Base-by-base conservation (phyloP, 2,797 vertebrate species). In the Pachyuromys duprasi region DNA sequence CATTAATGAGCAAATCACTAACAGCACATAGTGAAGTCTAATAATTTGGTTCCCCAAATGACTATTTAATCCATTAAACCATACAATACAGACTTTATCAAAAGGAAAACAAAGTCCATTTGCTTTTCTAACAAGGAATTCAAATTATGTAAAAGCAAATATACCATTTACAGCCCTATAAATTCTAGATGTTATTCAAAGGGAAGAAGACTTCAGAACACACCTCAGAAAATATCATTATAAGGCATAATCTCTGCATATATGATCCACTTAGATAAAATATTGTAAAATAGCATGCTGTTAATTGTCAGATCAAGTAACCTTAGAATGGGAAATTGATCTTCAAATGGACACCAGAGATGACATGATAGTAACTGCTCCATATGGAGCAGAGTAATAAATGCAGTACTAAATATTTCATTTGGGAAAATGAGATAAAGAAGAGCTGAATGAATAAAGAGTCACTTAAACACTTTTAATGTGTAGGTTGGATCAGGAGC, bases 241-340 rank as follows among this genome's bases (percentile, higher is more conserved):
- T 1, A 93, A 86, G 8, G 26, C 36, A 80, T 75, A 8, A 90
- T 53, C 36, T 86, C 20, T 88, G 22, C 18, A 6, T 69, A 65
- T 67, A 24, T 8, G 53, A 75, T 78, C 57, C 87, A 93, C 80
- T 84, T 90, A 92, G 67, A n/a, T 69, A 78, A 91, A 70, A 88
- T 60, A 70, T 28, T 60, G 39, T 39, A 55, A 70, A 79, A 94
- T 17, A 86, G 82, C 14, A 57, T 24, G 13, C 92, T 95, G 93
- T 89, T 72, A 93, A 81, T 91, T 97, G 93, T 98, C 53, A 93
- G 20, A 83, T 90, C 57, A 97, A 96, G 86, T 96, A 20, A 89
- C 60, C 87, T 90, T 90, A 95, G 53, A 83, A 94, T 57, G 22
- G 80, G 26, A 91, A 94, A 80, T 1, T 97, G 91, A 86, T 98